Evolutionary conservation across 2,113 vertebrate species (phyloP).

Genomic region (Chlorodrepanis virens): DNA sequence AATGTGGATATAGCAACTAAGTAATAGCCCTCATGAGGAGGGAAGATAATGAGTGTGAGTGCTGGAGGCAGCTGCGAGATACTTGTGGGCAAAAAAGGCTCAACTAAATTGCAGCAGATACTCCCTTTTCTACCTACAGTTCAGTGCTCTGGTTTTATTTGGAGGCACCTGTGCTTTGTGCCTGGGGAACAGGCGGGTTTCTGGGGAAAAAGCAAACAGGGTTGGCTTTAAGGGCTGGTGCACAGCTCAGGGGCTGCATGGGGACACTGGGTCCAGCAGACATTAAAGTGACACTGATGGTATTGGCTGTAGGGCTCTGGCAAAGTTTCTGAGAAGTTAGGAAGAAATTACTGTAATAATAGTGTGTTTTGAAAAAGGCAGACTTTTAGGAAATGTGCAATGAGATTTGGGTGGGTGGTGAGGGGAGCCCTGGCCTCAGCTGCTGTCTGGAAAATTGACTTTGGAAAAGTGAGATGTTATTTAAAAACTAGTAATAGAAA

Average conservation of each 20-base stretch:
- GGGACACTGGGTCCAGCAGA: not conserved
- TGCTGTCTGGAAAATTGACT: not conserved
- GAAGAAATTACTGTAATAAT: not conserved
- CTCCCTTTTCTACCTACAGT: not conserved
- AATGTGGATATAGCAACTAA: not conserved
- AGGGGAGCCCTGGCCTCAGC: constrained; percentile 17
- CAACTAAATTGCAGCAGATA: not conserved
- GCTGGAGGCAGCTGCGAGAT: not conserved
- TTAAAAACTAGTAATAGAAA: constrained; percentile 37
- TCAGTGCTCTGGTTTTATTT: not conserved
- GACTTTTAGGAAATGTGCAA: not conserved
- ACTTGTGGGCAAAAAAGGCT: not conserved
- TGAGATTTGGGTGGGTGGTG: constrained; percentile 22
- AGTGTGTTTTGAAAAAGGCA: not conserved
- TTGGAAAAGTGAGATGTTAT: constrained; percentile 46
- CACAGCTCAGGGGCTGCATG: not conserved
- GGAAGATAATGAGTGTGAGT: not conserved
- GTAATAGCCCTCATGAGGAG: not conserved
- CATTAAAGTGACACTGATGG: not conserved
- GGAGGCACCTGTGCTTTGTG: not conserved
- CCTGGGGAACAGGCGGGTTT: not conserved
- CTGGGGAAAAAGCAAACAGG: not conserved
- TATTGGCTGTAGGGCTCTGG: not conserved
- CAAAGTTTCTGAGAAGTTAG: not conserved
- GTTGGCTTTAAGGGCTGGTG: not conserved